These are phyloP conservation scores for Phortica magna DNA, from an alignment of 2,888 invertebrate species.

Conservation along the genomic window DNA sequence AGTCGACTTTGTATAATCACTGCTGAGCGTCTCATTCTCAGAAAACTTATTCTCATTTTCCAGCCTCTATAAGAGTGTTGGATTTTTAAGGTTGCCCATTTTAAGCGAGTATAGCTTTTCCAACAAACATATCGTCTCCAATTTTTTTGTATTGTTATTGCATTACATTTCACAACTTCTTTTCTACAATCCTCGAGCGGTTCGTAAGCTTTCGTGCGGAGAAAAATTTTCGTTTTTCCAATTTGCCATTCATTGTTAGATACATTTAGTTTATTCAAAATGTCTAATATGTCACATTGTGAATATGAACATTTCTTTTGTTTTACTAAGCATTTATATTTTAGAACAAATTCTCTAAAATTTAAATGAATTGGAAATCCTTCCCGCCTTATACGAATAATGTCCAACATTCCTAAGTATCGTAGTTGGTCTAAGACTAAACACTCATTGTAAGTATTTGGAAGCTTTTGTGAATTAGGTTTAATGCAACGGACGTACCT, in stretches of 20 bases:
- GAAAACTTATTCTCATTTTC: conserved; percentile 89
- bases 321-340: conserved; percentile 85
- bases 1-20: conserved; percentile 92
- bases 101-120: conserved; percentile 83
- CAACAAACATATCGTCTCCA: conserved; percentile 84
- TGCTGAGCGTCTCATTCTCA: conserved; percentile 89
- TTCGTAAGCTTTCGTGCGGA: conserved; percentile 88
- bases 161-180: conserved; percentile 84
- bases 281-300: conserved; percentile 65
- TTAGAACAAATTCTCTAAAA: conserved; percentile 85
- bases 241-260: conserved; percentile 91
- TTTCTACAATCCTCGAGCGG: conserved; percentile 90
- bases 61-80: conserved; percentile 92
- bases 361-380: conserved; percentile 93
- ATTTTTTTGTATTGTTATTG: conserved; percentile 87
- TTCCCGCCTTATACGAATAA: conserved; percentile 92
- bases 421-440: conserved; percentile 92
- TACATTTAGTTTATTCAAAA: conserved; percentile 84
- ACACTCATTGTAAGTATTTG: conserved; percentile 88
- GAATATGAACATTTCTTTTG: conserved; percentile 63
- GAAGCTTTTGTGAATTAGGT: conserved; percentile 90
- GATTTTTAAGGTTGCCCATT: conserved; percentile 85
- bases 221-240: conserved; percentile 91
- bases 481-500: conserved; percentile 96
- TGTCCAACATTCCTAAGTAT: conserved; percentile 95